Percentiles rank a stretch among this genome's conserved stretches.
phyloP scores from a whole-genome alignment of 2,797 vertebrate species.

The Hirundo rustica region DNA sequence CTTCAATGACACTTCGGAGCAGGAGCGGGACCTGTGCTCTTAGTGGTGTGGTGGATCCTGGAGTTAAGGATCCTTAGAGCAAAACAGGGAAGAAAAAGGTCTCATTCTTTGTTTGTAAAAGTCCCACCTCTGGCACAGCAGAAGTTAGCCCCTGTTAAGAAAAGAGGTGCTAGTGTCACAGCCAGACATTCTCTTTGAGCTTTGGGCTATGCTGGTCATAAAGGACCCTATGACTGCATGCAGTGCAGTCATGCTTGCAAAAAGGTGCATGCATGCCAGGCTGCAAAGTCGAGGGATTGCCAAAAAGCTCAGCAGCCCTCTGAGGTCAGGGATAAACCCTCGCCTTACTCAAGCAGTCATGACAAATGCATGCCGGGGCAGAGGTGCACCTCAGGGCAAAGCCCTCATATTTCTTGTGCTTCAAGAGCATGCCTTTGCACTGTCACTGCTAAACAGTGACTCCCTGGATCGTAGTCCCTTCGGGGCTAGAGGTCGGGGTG shows the following conservation, averaged over 20 bases:
- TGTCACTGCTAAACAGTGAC: background rate
- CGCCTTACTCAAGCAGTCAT: background rate
- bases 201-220: background rate
- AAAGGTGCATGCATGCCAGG: accelerated
- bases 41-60: background rate
- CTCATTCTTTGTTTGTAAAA: background rate
- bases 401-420: background rate
- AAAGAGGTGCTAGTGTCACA: background rate
- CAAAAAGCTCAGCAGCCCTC: background rate
- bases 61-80: background rate
- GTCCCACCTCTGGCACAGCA: background rate
- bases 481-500: background rate
- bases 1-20: background rate
- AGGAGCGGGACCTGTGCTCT: background rate
- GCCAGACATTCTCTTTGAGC: background rate
- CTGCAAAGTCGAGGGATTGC: background rate
- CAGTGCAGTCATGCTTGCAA: background rate
- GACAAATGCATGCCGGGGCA: background rate
- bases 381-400: background rate
- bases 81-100: background rate
- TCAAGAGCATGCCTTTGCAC: background rate
- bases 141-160: background rate
- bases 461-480: background rate
- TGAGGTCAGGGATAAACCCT: background rate
- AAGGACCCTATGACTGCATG: background rate